These are phyloP conservation scores for Syrphus vitripennis DNA, from an alignment of 2,888 invertebrate genomes.

Conservation along the genomic window DNA sequence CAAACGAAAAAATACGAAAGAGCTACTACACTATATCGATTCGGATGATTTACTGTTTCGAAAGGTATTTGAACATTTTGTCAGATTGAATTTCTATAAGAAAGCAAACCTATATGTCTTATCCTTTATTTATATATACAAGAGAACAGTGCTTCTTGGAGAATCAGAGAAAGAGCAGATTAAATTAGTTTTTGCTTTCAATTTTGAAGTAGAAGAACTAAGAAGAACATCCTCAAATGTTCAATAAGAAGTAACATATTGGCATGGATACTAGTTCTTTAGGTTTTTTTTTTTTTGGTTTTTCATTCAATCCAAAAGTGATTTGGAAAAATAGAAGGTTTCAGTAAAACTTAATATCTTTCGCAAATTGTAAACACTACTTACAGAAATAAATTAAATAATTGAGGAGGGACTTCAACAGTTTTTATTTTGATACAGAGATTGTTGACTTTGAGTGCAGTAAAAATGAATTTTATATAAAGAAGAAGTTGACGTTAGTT, in stretches of 20 bases:
- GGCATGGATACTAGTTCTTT: background rate
- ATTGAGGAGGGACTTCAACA: background rate
- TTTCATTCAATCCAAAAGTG: background rate
- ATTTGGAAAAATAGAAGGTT: background rate
- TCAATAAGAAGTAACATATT: constrained; percentile 4
- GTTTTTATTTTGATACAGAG: background rate
- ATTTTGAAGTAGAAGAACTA: background rate
- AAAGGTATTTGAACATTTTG: background rate
- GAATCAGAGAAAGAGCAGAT: background rate
- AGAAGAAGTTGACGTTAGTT: too few relatives aligned
- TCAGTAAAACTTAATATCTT: background rate
- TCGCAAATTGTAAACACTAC: background rate
- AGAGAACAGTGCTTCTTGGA: background rate
- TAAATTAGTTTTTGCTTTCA: background rate
- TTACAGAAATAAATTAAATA: background rate
- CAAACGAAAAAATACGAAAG: background rate
- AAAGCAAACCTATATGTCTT: background rate
- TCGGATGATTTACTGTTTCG: constrained; percentile 22
- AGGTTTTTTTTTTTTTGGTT: too few relatives aligned
- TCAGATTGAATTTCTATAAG: background rate
- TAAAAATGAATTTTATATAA: too few relatives aligned
- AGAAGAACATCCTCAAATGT: background rate
- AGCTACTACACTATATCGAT: background rate
- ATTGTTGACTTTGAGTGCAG: background rate
- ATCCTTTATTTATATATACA: background rate